These are phyloP conservation scores for Papilio protenor DNA, from an alignment of 2,888 invertebrate genomes.

Conservation along the genomic window DNA sequence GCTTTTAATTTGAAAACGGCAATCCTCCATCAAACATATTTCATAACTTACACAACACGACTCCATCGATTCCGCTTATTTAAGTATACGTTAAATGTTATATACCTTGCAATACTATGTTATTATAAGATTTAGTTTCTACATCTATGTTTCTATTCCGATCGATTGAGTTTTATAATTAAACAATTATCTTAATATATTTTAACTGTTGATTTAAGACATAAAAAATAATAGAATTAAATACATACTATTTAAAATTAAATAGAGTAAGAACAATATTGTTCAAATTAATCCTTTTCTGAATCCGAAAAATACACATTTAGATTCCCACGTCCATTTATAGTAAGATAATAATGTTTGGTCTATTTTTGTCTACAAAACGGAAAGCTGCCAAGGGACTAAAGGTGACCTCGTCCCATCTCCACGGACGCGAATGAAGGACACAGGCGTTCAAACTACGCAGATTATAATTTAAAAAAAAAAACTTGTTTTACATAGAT, in stretches of 20 bases:
- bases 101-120: neutral
- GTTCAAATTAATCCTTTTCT: neutral
- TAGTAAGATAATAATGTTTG: neutral
- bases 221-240: neutral
- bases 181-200: too few species aligned
- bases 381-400: neutral
- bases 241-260: neutral
- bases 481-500: too few species aligned
- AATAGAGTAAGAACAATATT: neutral
- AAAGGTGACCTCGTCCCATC: neutral
- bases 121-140: neutral
- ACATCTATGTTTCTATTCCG: too few species aligned
- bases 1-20: slow-evolving; percentile 37
- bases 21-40: neutral
- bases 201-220: too few species aligned
- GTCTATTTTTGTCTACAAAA: neutral
- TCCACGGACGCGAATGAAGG: neutral
- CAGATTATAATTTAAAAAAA: neutral
- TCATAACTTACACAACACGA: neutral
- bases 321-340: neutral
- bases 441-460: neutral
- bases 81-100: neutral
- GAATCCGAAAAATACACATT: neutral
- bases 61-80: neutral
- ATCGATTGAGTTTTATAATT: too few species aligned